phyloP scores from a whole-genome alignment of 2,113 vertebrate genomes.

The Carassius auratus region DNA sequence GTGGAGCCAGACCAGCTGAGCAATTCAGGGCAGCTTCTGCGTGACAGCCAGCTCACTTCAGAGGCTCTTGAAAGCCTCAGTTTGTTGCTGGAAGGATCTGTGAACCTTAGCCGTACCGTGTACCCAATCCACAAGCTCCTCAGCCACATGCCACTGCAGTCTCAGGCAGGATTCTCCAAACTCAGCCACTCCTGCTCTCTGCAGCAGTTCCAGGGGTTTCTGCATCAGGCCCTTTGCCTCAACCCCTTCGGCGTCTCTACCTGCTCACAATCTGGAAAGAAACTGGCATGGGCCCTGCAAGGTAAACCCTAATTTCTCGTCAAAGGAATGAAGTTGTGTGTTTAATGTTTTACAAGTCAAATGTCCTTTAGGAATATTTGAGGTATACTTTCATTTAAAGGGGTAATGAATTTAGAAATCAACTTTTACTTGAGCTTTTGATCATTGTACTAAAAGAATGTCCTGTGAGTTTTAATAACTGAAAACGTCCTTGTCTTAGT shows the following conservation, averaged over 20 bases:
- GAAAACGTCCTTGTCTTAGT: no score
- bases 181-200: constrained; percentile 79
- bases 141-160: constrained; percentile 77
- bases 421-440: no score
- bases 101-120: constrained; percentile 66
- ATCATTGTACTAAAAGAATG: no score
- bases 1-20: constrained; percentile 87
- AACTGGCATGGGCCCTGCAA: constrained; percentile 91
- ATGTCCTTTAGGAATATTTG: not conserved
- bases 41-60: constrained; percentile 76
- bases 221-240: constrained; percentile 76
- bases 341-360: not conserved
- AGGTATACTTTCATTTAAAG: not conserved
- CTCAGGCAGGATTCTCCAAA: constrained; percentile 80
- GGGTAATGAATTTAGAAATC: no score
- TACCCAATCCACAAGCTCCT: constrained; percentile 84
- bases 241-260: constrained; percentile 87
- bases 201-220: constrained; percentile 81
- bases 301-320: constrained; percentile 72
- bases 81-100: constrained; percentile 87
- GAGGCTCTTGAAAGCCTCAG: constrained; percentile 83
- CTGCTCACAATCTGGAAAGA: constrained; percentile 88
- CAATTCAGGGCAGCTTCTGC: constrained; percentile 75
- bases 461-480: no score
- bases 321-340: not conserved